Evolutionary conservation across 2,797 vertebrate species (phyloP).

Genomic region (Buceros bicornis): DNA sequence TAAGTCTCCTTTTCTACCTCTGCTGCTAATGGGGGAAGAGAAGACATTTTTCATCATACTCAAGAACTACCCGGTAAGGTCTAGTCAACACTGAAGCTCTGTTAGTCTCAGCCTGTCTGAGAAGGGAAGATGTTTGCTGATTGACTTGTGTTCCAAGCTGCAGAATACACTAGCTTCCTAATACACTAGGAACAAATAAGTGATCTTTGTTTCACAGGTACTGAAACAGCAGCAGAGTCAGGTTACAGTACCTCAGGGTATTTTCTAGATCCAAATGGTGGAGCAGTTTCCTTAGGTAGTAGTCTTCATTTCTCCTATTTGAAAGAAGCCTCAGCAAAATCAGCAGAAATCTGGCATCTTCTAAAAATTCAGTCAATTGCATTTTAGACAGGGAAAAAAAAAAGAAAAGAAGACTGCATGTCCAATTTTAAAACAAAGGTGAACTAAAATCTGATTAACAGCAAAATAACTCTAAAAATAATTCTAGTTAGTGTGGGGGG

Average conservation of each 20-base stretch:
- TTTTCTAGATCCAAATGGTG: neutral
- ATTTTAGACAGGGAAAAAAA: neutral
- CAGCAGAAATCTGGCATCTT: neutral
- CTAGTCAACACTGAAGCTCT: neutral
- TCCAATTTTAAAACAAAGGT: neutral
- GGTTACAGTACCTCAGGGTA: neutral
- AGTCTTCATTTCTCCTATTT: neutral
- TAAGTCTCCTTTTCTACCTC: neutral
- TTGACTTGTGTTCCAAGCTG: fast-evolving
- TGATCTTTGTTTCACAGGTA: neutral
- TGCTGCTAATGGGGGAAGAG: neutral
- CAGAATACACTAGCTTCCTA: neutral
- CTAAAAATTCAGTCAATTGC: neutral
- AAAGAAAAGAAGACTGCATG: neutral
- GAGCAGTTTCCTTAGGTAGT: neutral
- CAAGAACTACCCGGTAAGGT: neutral
- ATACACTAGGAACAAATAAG: neutral
- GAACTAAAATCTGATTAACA: neutral
- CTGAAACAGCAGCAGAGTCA: neutral
- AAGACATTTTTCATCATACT: neutral
- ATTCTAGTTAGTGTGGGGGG: neutral
- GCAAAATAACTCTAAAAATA: neutral
- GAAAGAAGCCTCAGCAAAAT: neutral
- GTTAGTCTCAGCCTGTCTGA: neutral
- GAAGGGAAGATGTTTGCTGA: neutral